These are phyloP conservation scores for Phalanger gymnotis DNA, from an alignment of 2,797 vertebrate species.

Conservation along the genomic window DNA sequence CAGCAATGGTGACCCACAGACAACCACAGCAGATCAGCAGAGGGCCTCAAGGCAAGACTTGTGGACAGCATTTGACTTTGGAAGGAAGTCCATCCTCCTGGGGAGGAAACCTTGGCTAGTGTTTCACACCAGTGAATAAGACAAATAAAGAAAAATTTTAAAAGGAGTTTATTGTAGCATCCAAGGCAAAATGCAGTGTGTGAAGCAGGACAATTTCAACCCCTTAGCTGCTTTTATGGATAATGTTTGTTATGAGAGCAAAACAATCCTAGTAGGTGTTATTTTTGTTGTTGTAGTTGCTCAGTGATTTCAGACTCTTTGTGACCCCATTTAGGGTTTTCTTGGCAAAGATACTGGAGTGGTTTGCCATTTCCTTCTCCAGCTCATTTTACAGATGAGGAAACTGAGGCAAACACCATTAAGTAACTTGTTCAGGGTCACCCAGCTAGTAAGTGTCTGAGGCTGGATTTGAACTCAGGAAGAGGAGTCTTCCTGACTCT, in stretches of 20 bases:
- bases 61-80: background rate
- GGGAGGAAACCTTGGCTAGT: background rate
- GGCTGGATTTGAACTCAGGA: background rate
- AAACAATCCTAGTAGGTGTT: background rate
- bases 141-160: background rate
- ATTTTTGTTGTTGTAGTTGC: background rate
- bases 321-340: background rate
- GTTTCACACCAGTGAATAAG: background rate
- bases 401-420: no score
- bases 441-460: background rate
- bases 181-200: background rate
- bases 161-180: background rate
- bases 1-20: background rate
- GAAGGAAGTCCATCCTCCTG: background rate
- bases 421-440: background rate
- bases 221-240: no score
- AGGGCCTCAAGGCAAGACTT: background rate
- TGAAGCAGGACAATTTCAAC: background rate
- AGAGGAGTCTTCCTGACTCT: background rate
- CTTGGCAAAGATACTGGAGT: no score
- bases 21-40: background rate
- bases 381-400: no score
- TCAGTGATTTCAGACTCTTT: background rate
- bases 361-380: no score
- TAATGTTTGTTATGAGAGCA: background rate